Conservation (phyloP, 2,888 invertebrate genomes). For the Nephrotoma flavescens region DNA sequence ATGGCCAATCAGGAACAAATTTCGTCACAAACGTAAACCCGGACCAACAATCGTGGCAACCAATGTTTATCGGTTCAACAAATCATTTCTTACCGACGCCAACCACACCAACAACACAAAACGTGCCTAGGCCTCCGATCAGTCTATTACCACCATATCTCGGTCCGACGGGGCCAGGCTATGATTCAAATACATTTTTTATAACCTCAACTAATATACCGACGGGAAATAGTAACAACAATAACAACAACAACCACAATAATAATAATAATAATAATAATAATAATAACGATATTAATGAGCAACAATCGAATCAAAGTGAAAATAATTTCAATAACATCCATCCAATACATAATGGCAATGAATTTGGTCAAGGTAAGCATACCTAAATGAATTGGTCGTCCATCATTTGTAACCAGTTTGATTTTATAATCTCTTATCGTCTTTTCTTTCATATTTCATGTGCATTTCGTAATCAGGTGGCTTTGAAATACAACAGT, state of each 20-base stretch:
- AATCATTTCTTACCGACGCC: neutral
- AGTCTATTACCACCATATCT: neutral
- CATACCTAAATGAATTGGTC: neutral
- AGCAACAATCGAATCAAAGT: neutral
- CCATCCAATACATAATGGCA: neutral
- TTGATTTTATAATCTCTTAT: neutral
- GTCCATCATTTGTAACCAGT: neutral
- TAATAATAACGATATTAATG: neutral
- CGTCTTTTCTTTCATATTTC: neutral
- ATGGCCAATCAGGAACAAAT: neutral
- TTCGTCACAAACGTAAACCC: neutral
- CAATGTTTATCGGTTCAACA: neutral
- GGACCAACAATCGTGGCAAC: neutral
- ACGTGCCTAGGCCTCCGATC: neutral
- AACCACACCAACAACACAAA: neutral
- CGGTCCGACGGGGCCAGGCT: neutral
- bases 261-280: no score
- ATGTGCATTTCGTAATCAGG: neutral
- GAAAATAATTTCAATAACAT: constrained; percentile 2
- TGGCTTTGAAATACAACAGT: neutral
- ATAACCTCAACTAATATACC: neutral
- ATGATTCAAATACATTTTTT: neutral
- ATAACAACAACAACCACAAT: neutral
- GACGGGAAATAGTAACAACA: neutral
- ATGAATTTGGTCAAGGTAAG: constrained; percentile 2